phyloP scores from a whole-genome alignment of 2,888 invertebrate genomes.

The Papilio elwesi region DNA sequence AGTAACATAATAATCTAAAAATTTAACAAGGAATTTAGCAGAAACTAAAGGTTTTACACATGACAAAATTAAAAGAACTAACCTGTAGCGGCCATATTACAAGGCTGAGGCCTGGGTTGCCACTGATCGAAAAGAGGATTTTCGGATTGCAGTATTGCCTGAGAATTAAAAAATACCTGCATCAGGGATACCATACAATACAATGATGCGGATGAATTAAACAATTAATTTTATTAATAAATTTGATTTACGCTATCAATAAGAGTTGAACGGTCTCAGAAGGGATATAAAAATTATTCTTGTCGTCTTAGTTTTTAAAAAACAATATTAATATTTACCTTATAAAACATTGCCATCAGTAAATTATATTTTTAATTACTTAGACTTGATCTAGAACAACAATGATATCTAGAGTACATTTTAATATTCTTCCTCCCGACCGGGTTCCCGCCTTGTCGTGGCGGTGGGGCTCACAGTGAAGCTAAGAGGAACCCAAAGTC shows the following conservation, averaged over 20 bases:
- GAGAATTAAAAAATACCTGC: slow-evolving; percentile 18
- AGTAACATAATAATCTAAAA: slow-evolving; percentile 42
- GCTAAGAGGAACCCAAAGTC: too few relatives aligned
- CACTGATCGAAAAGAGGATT: slow-evolving; percentile 52
- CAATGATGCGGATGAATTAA: background rate
- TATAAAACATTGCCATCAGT: too few relatives aligned
- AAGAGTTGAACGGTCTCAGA: too few relatives aligned
- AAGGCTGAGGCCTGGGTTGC: slow-evolving; percentile 82
- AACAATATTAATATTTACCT: too few relatives aligned
- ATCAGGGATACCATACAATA: slow-evolving; percentile 32
- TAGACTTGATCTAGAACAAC: too few relatives aligned
- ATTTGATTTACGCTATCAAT: background rate
- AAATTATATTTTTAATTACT: too few relatives aligned
- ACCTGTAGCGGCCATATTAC: slow-evolving; percentile 90
- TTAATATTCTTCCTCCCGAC: too few relatives aligned
- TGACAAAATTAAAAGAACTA: slow-evolving; percentile 84
- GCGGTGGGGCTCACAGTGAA: too few relatives aligned
- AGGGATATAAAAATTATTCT: too few relatives aligned
- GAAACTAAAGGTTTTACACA: slow-evolving; percentile 67
- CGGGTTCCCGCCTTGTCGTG: too few relatives aligned
- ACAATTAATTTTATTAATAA: background rate
- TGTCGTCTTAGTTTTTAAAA: too few relatives aligned
- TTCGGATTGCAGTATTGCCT: slow-evolving; percentile 25
- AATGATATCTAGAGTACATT: too few relatives aligned
- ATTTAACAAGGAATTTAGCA: slow-evolving; percentile 45